These are phyloP conservation scores for Diorhabda sublineata DNA, from an alignment of 1,140 invertebrate genomes.

Conservation along the genomic window DNA sequence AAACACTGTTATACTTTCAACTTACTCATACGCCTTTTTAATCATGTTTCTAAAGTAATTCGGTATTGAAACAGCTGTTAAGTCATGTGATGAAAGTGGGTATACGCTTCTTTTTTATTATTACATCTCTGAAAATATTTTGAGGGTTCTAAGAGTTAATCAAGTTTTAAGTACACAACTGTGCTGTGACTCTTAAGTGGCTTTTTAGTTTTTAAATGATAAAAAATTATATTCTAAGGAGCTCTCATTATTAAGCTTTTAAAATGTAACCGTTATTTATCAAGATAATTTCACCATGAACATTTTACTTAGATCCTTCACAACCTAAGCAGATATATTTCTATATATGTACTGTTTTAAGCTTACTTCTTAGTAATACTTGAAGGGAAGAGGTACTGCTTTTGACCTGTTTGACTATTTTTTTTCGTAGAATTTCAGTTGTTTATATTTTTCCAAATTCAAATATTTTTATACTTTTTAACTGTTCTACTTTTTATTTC, in stretches of 20 bases:
- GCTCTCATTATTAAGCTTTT: slow-evolving; percentile 39
- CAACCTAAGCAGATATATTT: too few relatives aligned
- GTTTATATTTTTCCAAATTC: too few relatives aligned
- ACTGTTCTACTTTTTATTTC: too few relatives aligned
- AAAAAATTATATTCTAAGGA: slow-evolving; percentile 40
- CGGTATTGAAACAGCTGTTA: not conserved
- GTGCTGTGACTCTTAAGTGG: slow-evolving; percentile 51
- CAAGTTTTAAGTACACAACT: slow-evolving; percentile 43
- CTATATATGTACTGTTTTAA: too few relatives aligned
- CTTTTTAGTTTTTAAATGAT: slow-evolving; percentile 49
- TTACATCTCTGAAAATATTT: slow-evolving; percentile 11
- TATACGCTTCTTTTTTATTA: not conserved
- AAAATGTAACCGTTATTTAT: slow-evolving; percentile 26
- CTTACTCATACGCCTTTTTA: not conserved
- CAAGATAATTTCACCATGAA: slow-evolving; percentile 9
- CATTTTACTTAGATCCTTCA: too few relatives aligned
- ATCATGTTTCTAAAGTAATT: not conserved
- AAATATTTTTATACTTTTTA: too few relatives aligned
- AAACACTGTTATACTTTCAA: too few relatives aligned
- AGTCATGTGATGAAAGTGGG: not conserved
- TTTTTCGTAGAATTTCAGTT: too few relatives aligned
- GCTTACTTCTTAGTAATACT: too few relatives aligned
- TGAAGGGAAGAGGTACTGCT: too few relatives aligned
- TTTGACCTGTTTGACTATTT: too few relatives aligned
- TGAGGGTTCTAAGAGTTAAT: slow-evolving; percentile 14